Conservation (phyloP, 1,140 invertebrate species). For the Metopolophium dirhodum region DNA sequence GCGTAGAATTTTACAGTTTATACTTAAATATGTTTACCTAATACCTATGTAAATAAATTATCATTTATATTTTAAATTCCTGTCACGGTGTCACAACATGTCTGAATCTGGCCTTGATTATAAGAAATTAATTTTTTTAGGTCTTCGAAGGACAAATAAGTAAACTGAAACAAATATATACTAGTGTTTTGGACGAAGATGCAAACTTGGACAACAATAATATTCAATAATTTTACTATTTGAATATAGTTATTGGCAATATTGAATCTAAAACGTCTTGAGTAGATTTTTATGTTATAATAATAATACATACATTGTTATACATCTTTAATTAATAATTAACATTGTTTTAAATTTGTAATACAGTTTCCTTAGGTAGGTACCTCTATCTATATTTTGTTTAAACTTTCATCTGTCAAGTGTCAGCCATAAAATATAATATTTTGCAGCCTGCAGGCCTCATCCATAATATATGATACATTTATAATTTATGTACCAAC, state of each 20-base stretch:
- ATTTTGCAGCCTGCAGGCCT: too few species aligned
- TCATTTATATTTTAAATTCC: too few species aligned
- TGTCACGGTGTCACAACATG: too few species aligned
- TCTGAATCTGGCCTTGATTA: neutral
- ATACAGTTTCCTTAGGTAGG: neutral
- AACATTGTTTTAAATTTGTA: neutral
- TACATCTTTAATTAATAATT: neutral
- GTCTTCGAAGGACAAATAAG: neutral
- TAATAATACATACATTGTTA: too few species aligned
- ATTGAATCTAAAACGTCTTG: neutral
- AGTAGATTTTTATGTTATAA: neutral
- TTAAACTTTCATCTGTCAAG: neutral
- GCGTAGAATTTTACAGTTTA: neutral
- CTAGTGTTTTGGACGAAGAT: neutral
- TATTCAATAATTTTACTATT: neutral
- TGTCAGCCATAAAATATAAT: neutral
- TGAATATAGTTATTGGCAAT: neutral
- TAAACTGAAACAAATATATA: neutral
- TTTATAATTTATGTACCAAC: too few species aligned
- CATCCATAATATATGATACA: too few species aligned
- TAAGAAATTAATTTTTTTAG: slow-evolving; percentile 18
- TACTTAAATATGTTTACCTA: too few species aligned
- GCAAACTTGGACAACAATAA: neutral
- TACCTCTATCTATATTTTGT: neutral
- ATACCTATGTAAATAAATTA: too few species aligned